Evolutionary conservation across 2,113 vertebrate species (phyloP).

Genomic region (Ochotona curzoniae): DNA sequence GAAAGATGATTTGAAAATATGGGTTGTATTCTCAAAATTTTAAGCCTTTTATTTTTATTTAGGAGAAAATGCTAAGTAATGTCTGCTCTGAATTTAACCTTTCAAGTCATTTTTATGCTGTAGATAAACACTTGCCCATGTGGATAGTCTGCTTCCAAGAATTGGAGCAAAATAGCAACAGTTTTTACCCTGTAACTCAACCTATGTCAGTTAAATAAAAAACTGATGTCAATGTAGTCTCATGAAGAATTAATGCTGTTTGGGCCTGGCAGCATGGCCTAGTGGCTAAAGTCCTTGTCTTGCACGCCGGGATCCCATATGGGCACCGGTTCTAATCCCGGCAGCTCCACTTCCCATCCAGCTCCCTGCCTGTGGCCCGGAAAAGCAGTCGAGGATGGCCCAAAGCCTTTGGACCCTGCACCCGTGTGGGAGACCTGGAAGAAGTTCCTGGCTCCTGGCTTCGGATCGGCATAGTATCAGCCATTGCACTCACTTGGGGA

Average conservation of each 20-base stretch:
- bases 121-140: background rate
- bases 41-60: conserved; percentile 42
- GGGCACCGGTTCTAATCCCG: too few relatives aligned
- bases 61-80: background rate
- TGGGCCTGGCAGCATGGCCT: background rate
- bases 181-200: conserved; percentile 47
- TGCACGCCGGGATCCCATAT: too few relatives aligned
- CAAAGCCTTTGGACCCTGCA: too few relatives aligned
- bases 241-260: conserved; percentile 48
- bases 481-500: too few relatives aligned
- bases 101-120: background rate
- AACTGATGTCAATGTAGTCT: background rate
- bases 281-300: too few relatives aligned
- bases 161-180: conserved; percentile 54
- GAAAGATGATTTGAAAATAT: conserved; percentile 6
- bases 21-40: conserved; percentile 50
- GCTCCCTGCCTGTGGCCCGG: too few relatives aligned
- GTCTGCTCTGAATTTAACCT: conserved; percentile 42
- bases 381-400: too few relatives aligned
- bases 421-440: too few relatives aligned
- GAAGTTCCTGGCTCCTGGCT: too few relatives aligned
- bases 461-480: too few relatives aligned
- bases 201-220: conserved; percentile 43
- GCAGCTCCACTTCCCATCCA: too few relatives aligned
- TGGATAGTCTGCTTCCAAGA: conserved; percentile 59